phyloP scores from a whole-genome alignment of 2,888 invertebrate species.

The Idaea aversata region DNA sequence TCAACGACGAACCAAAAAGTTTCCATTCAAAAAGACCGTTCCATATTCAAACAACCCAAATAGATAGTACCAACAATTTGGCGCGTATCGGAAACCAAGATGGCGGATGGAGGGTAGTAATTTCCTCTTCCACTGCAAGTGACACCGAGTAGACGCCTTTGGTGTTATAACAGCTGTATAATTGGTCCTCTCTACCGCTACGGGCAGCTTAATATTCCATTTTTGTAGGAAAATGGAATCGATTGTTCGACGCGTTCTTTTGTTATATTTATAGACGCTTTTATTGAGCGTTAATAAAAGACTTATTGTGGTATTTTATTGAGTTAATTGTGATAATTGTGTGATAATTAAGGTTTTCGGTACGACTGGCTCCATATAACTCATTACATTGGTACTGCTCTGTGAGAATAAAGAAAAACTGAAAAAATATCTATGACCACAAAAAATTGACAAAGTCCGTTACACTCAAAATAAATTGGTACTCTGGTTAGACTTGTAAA shows the following conservation, averaged over 20 bases:
- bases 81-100: conserved; percentile 49
- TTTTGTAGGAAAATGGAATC: conserved; percentile 28
- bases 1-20: conserved; percentile 2
- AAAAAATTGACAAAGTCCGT: no score
- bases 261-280: conserved; percentile 5
- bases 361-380: no score
- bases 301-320: no score
- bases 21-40: conserved; percentile 15
- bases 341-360: no score
- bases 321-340: no score
- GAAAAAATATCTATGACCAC: no score
- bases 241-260: conserved; percentile 11
- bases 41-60: conserved; percentile 11
- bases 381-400: no score
- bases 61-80: conserved; percentile 41
- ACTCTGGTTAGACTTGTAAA: no score
- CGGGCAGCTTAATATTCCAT: conserved; percentile 30
- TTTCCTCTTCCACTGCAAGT: conserved; percentile 60
- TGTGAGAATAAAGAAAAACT: no score
- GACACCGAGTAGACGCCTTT: conserved; percentile 43
- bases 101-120: conserved; percentile 56
- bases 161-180: conserved; percentile 29
- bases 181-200: conserved; percentile 37
- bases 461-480: no score
- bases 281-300: no score